phyloP scores from a whole-genome alignment of 2,888 invertebrate genomes.

The Alviniconcha strummeri region DNA sequence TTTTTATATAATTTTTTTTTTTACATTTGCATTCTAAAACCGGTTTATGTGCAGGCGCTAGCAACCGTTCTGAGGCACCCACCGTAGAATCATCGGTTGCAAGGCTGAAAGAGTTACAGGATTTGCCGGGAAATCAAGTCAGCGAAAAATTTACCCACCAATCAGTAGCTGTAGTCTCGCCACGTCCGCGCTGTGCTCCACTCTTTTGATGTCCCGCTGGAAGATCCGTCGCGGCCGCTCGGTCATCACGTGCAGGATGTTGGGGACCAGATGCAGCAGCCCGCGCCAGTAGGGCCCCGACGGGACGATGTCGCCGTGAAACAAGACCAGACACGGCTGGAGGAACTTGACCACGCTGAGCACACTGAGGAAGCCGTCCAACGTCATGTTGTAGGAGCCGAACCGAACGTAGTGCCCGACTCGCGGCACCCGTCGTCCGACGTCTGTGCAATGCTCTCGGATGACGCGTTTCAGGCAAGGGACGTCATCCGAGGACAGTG shows the following conservation, averaged over 20 bases:
- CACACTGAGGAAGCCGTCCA: constrained; percentile 54
- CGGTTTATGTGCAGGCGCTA: too few relatives aligned
- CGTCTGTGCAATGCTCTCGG: constrained; percentile 27
- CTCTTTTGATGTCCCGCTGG: constrained; percentile 45
- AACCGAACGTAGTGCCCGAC: constrained; percentile 61
- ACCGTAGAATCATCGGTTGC: too few relatives aligned
- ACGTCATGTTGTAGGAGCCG: constrained; percentile 45
- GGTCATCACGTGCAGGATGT: constrained; percentile 52
- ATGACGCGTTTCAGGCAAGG: constrained; percentile 30
- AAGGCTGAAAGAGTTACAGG: too few relatives aligned
- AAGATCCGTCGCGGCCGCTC: constrained; percentile 50
- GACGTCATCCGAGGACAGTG: constrained; percentile 35
- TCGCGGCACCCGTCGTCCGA: constrained; percentile 45
- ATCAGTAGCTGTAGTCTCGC: constrained; percentile 49
- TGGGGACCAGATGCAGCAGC: constrained; percentile 52
- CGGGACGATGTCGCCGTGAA: constrained; percentile 55
- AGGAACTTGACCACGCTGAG: constrained; percentile 50
- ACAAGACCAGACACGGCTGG: constrained; percentile 57
- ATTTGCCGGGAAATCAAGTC: too few relatives aligned
- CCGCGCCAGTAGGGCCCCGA: constrained; percentile 55
- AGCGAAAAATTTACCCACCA: constrained; percentile 39
- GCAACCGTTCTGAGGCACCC: too few relatives aligned
- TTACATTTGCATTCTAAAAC: too few relatives aligned
- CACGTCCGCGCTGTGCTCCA: constrained; percentile 61
- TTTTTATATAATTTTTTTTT: too few relatives aligned